Base-by-base conservation (phyloP, 2,113 vertebrate genomes). In the Mustelus asterias region DNA sequence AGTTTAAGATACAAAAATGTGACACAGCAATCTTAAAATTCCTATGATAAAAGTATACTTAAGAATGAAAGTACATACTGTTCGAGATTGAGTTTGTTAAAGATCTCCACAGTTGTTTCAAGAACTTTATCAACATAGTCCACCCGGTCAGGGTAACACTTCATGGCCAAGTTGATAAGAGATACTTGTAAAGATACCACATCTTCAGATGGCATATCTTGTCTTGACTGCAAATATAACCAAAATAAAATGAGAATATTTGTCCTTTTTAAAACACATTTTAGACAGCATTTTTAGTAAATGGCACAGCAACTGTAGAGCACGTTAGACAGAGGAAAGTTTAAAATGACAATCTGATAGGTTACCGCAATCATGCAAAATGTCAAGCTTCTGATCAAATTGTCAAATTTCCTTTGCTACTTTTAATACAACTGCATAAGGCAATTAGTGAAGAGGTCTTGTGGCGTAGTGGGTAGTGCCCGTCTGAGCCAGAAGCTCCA, bases 131-230 rank as follows among this genome's bases (percentile, higher is more conserved):
- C 99, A 20, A 99, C 98, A 92, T 99, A 99, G 97, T 99, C 99
- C n/a, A 99, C 99, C 9, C 99, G 98, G 24, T 99, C 99, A 0
- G 99, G 99, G 97, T 99, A 99, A 97, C 99, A 99, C 96, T 99
- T 99, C 99, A 99, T 99, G 29, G 99, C 99, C 96, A 99, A 97
- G 96, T 99, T 99, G 96, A 99, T 99, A 96, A 99, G 99, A 60
- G 99, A 99, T 92, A 99, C 99, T 98, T 99, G 99, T 89, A 99
- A 97, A 67, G 99, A 99, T 9, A 99, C 99, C 58, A 99, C 98
- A 95, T 99, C 99, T 96, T 99, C 99, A 2, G 99, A 99, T 0
- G 99, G 99, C 99, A 99, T 99, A 96, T 99, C 99, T 97, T 99
- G 99, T 69, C 99, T 98, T 96, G 99, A 99, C 99, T 99, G 97